Base-by-base conservation (phyloP, 2,888 invertebrate genomes). In the Troglohyphantes excavatus region DNA sequence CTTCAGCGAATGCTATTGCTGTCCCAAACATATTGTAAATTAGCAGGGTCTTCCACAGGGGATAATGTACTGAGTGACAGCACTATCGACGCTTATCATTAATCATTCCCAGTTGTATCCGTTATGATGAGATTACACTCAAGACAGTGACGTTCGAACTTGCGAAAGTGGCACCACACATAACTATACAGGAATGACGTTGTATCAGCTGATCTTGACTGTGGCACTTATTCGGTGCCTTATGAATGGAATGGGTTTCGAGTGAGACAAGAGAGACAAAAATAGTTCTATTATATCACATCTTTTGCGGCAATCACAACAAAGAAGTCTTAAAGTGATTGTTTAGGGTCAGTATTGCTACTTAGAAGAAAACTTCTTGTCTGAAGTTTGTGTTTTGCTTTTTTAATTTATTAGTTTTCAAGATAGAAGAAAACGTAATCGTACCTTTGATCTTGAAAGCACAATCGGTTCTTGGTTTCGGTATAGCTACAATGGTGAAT, bases 21-120 rank as follows among this genome's bases (percentile, higher is more conserved):
- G 39, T 43, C 43, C 19, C 33, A n/a, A 63, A 43, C 26, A 43
- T 46, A 23, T 65, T 78, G 33, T 78, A 78, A 78, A 78, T 78
- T 78, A 78, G 19, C 39, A n/a, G 43, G n/a, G 59, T 53, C 72
- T 73, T 46, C 39, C 46, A 26, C 68, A 19, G 17, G 61, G n/a
- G 46, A 5, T 61, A 33, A 78, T 65, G 33, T 39, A 33, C 19
- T 65, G 63, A 78, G 63, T 78, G 78, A 63, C 78, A 78, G 65
- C 23, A 23, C 33, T 78, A 78, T 78, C 65, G 63, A 65, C n/a
- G 39, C 26, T 73, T 46, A 26, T 19, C 65, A 23, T 63, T 78
- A 63, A 39, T 78, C 78, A 65, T 63, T 65, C 19, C 53, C 53
- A 53, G 17, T 53, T 53, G 53, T 53, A 53, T 53, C 53, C 53